Base-by-base conservation (phyloP, 2,888 invertebrate species). In the Pristionchus japonicus region DNA sequence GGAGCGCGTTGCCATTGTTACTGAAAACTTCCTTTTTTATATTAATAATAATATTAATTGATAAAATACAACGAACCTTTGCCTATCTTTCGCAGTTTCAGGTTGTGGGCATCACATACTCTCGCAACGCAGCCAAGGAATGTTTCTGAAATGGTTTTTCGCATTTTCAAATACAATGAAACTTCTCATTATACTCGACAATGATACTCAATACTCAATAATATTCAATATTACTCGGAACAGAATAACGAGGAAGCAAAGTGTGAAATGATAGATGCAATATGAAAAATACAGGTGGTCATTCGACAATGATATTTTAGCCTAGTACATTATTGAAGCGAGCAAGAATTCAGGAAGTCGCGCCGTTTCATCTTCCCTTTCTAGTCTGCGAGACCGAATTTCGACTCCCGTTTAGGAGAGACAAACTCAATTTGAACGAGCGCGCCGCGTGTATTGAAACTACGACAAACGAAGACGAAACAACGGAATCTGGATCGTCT, bases 51-150 rank as follows among this genome's bases (percentile, higher is more conserved):
- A 70, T 15, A 23, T 40, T 11, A 74, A 31, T n/a, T n/a, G n/a
- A n/a, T n/a, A n/a, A 40, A 74, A n/a, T 6, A 70, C 2, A 40
- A 20, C 13, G 40, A 9, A 74, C 74, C 74, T 74, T 74, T 74
- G 74, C 74, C 74, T 74, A 74, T 74, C 43, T 74, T n/a, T n/a
- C n/a, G 23, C 40, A n/a, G 74, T n/a, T 37, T 74, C 43, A 74
- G 11, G 74, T 74, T 40, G 74, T 74, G 40, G 74, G 40, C 74
- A 74, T 74, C 74, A 74, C 74, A 74, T 74, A 74, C 74, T 74
- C 31, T 15, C 67, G 20, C 74, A 40, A n/a, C 74, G 23, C 74
- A 17, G 23, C n/a, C n/a, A n/a, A 17, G 74, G 74, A 74, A 74
- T 74, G 74, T 37, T 11, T n/a, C 74, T 74, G 74, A 40, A 74